These are phyloP conservation scores for Meiosimyza platycephala DNA, from an alignment of 2,888 invertebrate species.

Conservation along the genomic window DNA sequence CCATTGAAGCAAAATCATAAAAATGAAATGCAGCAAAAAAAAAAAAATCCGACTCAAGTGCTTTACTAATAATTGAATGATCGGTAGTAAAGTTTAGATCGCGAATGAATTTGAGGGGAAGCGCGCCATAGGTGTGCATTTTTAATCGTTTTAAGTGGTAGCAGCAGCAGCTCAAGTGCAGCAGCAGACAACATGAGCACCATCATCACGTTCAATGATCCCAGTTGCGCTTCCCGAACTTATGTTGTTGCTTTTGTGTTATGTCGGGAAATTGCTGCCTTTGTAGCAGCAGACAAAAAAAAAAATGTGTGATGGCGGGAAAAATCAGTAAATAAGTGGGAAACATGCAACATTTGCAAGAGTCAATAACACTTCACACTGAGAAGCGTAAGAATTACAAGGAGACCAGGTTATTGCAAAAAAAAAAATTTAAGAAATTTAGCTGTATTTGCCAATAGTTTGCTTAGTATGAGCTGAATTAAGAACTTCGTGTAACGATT, in stretches of 20 bases:
- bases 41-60: not conserved
- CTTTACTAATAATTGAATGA: constrained; percentile 14
- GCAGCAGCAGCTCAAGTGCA: not conserved
- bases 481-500: not conserved
- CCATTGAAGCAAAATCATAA: not conserved
- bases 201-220: constrained; percentile 29
- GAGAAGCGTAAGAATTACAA: not conserved
- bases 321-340: constrained; percentile 18
- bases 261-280: not conserved
- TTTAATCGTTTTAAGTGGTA: not conserved
- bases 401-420: not conserved
- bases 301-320: not conserved
- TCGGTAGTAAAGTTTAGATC: not conserved
- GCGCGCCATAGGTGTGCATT: constrained; percentile 5
- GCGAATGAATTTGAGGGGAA: not conserved
- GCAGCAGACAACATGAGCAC: constrained; percentile 12
- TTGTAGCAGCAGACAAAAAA: not conserved
- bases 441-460: not conserved
- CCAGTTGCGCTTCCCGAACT: constrained; percentile 24
- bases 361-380: constrained; percentile 26
- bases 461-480: too few species aligned
- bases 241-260: not conserved
- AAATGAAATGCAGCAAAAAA: not conserved
- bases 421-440: not conserved
- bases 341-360: constrained; percentile 27